Evolutionary conservation across 2,797 vertebrate genomes (phyloP), one percentile per base, ranked within the genome.

Genomic region (Dryobates pubescens): DNA sequence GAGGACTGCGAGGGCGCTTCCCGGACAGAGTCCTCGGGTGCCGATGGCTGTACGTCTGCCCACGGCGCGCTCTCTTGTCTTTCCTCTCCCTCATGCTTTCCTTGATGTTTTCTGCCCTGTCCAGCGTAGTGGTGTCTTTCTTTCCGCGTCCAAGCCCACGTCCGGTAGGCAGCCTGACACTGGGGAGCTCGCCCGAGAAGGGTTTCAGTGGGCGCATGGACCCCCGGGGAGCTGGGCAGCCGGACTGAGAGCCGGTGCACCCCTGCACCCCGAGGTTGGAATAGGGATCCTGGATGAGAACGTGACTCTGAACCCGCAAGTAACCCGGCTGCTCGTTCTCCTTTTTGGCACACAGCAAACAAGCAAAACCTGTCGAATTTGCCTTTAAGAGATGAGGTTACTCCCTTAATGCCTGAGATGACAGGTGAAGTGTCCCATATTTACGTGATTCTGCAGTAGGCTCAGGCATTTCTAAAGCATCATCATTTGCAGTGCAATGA

Each of bases 261-360:
- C 17, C 24, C 17, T 0, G n/a, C 1, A n/a, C 10, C 47, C 34
- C 7, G 29, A 9, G 18, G 13, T 5, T 5, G 17, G 3, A 30
- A 0, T 0, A 3, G 12, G 36, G 61, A 3, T 49, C 11, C 23
- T 5, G 13, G 56, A 8, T 23, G 12, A 26, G 14, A 9, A n/a
- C 0, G 22, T 23, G 9, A 18, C 36, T 14, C 63, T 3, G 70
- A 30, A 10, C 45, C 51, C 64, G 1, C 30, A 1, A 1, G 69
- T 6, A 8, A 10, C 30, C 20, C 1, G 22, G 12, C 62, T 32
- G 51, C 56, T 54, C 4, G 1, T 13, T 32, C 17, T 11, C 27
- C 24, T 7, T 26, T 20, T 18, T 3, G 36, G 30, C 64, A 32
- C 29, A 4, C 7, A 18, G 29, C n/a, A 1, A 24, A 8, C 10